Evolutionary conservation across 2,888 invertebrate species (phyloP), one percentile per base, ranked within the genome.

Genomic region (Peribatodes rhomboidaria): DNA sequence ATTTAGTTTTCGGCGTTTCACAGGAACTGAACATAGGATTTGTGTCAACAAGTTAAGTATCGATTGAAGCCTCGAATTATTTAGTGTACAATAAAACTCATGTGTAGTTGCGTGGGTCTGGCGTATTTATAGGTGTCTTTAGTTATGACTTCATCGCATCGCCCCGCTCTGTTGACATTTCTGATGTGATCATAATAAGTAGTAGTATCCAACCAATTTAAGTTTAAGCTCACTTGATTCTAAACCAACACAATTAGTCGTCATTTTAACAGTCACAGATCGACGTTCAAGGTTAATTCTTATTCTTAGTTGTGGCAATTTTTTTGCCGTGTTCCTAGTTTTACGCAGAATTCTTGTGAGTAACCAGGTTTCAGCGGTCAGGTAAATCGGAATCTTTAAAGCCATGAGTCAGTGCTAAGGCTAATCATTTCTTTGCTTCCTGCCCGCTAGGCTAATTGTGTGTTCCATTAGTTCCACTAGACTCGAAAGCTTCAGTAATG

Each of bases 141-240:
- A 79, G 80, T 79, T 87, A 89, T 90, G 92, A 91, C 89, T 88
- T 92, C 91, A 92, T 89, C 87, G 78, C 71, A 73, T 76, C 76
- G 76, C 73, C 67, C 64, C 75, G 75, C 73, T 79, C 72, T 79
- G 80, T 82, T 83, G 82, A 81, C 79, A 78, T 76, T 81, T 77
- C 67, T 81, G 77, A 67, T 74, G 65, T 72, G 69, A 73, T 69
- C 72, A 76, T 75, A 75, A 71, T 6, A 27, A 2, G 6, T 73
- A 62, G 65, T 55, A 71, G 69, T 68, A 67, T 72, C 67, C 65
- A 65, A 59, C 68, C 66, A 69, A 59, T 76, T 73, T 69, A 66
- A 60, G 61, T 69, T 70, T 70, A 60, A 59, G 49, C 64, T 68
- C 59, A 52, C 61, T 62, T 61, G 60, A 63, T 72, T 69, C 63